These are phyloP conservation scores for Pachycephala philippinensis DNA, from an alignment of 2,113 vertebrate species.

Conservation along the genomic window DNA sequence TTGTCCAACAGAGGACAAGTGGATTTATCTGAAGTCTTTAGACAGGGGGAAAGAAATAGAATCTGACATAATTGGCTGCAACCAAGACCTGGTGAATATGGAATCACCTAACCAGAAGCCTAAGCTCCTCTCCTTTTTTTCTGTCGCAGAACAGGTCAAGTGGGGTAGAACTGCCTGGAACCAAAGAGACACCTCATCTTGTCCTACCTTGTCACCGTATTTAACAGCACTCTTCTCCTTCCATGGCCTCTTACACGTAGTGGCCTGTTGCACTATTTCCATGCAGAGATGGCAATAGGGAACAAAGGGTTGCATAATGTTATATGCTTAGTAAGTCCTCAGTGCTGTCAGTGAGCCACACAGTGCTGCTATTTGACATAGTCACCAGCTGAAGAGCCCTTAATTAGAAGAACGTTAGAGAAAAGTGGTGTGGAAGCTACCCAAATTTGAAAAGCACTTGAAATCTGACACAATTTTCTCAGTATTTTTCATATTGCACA, in stretches of 20 bases:
- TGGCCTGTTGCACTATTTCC: background rate
- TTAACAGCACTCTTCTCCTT: background rate
- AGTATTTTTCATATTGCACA: background rate
- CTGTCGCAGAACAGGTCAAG: background rate
- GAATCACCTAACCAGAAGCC: background rate
- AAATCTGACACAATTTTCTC: background rate
- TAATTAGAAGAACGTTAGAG: background rate
- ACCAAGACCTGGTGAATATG: background rate
- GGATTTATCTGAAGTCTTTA: background rate
- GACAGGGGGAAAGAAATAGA: rapidly evolving
- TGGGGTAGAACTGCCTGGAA: background rate
- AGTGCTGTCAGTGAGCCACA: background rate
- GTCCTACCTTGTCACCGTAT: background rate
- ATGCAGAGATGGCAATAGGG: background rate
- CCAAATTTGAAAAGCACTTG: background rate
- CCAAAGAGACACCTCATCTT: background rate
- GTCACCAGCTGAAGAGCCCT: background rate
- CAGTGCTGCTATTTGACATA: background rate
- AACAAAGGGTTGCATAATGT: background rate
- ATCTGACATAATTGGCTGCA: background rate
- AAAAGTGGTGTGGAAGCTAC: background rate
- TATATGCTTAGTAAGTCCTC: background rate
- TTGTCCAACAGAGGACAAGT: background rate
- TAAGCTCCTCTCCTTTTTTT: background rate
- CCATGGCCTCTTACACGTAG: background rate